Base-by-base conservation (phyloP, 1,140 invertebrate genomes). In the Melitaea cinxia region DNA sequence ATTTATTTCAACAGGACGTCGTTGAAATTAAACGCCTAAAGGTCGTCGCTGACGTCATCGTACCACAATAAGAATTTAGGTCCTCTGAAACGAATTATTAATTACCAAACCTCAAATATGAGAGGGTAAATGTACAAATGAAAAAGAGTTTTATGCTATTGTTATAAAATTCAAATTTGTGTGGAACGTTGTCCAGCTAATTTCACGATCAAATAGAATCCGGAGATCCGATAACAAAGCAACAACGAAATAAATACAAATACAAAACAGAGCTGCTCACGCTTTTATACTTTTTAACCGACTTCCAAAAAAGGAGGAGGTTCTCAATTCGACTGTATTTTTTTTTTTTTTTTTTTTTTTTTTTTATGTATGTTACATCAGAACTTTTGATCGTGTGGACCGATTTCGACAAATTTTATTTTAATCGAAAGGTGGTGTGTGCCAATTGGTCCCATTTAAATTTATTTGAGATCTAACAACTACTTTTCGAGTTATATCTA, bases 11-110 rank as follows among this genome's bases (percentile, higher is more conserved):
- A 6, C 9, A 45, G 15, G 19, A 45, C 39, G 15, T 7, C 15
- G 10, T 7, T 19, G 19, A 14, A 21, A 47, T 24, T 21, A 23
- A 47, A 47, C 26, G 21, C 37, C 53, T 9, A 57, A 64, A 64
- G 53, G 54, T 64, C 61, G 45, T 57, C 50, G 45, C 37, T 45
- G 50, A 60, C 37, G 49, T 55, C 56, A 47, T 28, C 15, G 33
- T 33, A 28, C 47, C 33, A 53, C 24, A 65, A 28, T 58, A 65
- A 65, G 37, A 55, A 66, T 53, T 53, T 66, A 10, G 30, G 17
- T 59, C 9, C 56, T 26, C 26, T 12, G 68, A 65, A 67, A 64
- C 61, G 61, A 72, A 72, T 72, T 65, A 72, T 72, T 72, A 72
- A 72, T 72, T 72, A 68, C 50, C 30, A 53, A 54, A 60, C 19